These are phyloP conservation scores for Lepidurus couesii DNA, from an alignment of 1,140 invertebrate species.

Conservation along the genomic window DNA sequence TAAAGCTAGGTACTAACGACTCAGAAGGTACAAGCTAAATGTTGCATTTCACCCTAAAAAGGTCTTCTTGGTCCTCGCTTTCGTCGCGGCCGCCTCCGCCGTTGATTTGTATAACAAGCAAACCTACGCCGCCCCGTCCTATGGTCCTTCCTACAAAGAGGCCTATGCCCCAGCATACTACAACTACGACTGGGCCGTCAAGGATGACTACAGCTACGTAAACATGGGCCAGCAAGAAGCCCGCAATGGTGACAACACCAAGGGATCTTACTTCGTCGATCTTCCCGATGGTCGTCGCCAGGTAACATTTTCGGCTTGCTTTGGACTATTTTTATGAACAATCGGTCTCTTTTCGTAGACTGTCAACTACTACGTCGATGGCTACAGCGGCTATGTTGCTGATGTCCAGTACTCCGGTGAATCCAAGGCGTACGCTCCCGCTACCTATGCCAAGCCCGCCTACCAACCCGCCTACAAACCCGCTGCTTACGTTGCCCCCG, in stretches of 20 bases:
- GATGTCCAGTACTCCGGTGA: conserved; percentile 37
- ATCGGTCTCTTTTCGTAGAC: not conserved
- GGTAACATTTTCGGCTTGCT: not conserved
- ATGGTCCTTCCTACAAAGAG: too few species aligned
- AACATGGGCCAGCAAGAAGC: conserved; percentile 38
- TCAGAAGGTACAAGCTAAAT: too few species aligned
- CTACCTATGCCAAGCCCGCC: not conserved
- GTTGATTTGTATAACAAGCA: too few species aligned
- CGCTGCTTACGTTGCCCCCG: too few species aligned
- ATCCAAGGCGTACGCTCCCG: not conserved
- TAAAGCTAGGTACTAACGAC: too few species aligned
- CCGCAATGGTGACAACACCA: conserved; percentile 37
- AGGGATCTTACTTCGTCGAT: conserved; percentile 38
- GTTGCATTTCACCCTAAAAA: too few species aligned
- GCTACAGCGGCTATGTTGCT: conserved; percentile 35
- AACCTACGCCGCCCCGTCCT: too few species aligned
- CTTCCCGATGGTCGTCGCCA: conserved; percentile 40
- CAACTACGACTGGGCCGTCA: conserved; percentile 38
- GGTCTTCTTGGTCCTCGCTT: too few species aligned
- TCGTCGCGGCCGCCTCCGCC: too few species aligned
- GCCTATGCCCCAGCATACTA: conserved; percentile 32
- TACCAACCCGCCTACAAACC: not conserved
- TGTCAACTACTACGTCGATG: conserved; percentile 34
- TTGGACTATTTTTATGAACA: not conserved
- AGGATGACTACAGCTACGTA: conserved; percentile 36